Conservation (phyloP, 2,888 invertebrate genomes). For the Drosophila paranaensis region DNA sequence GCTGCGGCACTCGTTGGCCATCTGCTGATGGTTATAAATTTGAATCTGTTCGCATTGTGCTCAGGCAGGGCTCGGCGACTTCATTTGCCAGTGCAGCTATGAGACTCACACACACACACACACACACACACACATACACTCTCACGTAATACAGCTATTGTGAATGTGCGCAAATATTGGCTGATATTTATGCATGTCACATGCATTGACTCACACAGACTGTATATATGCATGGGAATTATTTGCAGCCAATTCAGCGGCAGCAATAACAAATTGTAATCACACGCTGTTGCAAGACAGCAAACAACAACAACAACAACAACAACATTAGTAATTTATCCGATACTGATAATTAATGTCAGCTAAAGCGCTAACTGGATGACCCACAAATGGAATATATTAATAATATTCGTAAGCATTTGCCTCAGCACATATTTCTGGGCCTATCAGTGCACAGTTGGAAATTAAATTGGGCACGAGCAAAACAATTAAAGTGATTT, state of each 20-base stretch:
- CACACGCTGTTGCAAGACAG: constrained; percentile 19
- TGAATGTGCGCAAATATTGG: constrained; percentile 61
- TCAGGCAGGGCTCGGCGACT: constrained; percentile 34
- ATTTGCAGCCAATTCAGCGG: constrained; percentile 48
- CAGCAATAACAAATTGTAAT: constrained; percentile 41
- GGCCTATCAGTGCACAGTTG: constrained; percentile 26
- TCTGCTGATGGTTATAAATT: constrained; percentile 60
- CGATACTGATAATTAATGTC: constrained; percentile 29
- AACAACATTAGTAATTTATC: constrained; percentile 5
- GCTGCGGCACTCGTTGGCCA: constrained; percentile 34
- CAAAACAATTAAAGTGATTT: constrained; percentile 67
- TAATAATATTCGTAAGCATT: constrained; percentile 14
- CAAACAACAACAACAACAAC: constrained; percentile 5
- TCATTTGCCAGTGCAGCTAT: constrained; percentile 43
- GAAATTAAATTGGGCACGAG: constrained; percentile 67
- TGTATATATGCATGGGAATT: constrained; percentile 42
- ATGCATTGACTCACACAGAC: constrained; percentile 34
- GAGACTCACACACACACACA: constrained; percentile 29
- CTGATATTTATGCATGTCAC: constrained; percentile 70
- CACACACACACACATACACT: not conserved
- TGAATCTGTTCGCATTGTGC: constrained; percentile 62
- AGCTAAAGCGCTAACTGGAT: constrained; percentile 4
- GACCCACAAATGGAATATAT: constrained; percentile 22
- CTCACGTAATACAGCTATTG: constrained; percentile 27
- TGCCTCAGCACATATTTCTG: not conserved